A percentile compares a stretch with the other conserved stretches of the same genome.
These are phyloP conservation scores for Narcine bancroftii DNA, from an alignment of 2,113 vertebrate species.

Conservation along the genomic window DNA sequence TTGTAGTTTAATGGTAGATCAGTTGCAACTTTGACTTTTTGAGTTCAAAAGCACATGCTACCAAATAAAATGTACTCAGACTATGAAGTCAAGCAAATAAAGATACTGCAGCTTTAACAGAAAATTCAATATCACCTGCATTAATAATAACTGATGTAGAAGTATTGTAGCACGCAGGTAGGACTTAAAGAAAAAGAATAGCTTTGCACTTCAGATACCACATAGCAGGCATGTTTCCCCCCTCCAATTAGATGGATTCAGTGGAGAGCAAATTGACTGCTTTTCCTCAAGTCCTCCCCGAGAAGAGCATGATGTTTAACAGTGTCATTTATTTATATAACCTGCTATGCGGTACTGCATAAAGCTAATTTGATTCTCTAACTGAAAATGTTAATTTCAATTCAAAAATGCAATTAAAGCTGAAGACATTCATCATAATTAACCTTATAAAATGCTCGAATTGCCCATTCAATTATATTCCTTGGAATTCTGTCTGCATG, in stretches of 20 bases:
- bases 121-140: background rate
- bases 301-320: background rate
- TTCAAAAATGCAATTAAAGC: conserved; percentile 17
- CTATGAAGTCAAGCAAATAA: conserved; percentile 32
- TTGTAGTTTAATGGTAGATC: background rate
- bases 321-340: background rate
- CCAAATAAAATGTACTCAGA: conserved; percentile 18
- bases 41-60: background rate
- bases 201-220: conserved; percentile 36
- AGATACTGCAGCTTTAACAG: conserved; percentile 33
- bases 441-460: background rate
- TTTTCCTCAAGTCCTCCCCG: background rate
- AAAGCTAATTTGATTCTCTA: conserved; percentile 30
- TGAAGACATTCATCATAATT: background rate
- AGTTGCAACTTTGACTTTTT: no score
- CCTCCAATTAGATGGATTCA: background rate
- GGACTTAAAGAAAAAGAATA: conserved; percentile 38
- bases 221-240: conserved; percentile 27
- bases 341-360: conserved; percentile 35
- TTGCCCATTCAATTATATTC: conserved; percentile 28
- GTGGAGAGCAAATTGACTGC: conserved; percentile 16
- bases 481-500: conserved; percentile 19
- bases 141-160: conserved; percentile 3
- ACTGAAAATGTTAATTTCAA: background rate
- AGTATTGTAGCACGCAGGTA: conserved; percentile 31